Evolutionary conservation across 2,113 vertebrate species (phyloP).

Genomic region (Zosterops hypoxanthus): DNA sequence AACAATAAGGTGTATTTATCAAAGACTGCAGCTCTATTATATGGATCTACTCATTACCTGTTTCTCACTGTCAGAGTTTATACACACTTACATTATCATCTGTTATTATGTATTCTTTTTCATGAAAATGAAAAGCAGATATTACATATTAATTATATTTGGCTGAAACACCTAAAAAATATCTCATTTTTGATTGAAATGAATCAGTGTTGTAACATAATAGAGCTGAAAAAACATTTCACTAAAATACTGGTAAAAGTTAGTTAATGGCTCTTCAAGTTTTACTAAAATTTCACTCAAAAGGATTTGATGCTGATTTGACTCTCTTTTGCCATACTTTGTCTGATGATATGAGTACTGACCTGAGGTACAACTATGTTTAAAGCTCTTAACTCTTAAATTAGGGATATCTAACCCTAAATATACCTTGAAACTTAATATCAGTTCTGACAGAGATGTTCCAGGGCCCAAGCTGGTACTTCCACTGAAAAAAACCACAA

Average conservation of each 20-base stretch:
- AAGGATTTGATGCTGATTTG: background rate
- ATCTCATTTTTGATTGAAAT: background rate
- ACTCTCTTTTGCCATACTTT: background rate
- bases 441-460: fast-evolving
- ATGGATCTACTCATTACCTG: background rate
- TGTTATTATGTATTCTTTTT: background rate
- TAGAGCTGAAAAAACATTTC: background rate
- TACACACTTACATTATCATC: background rate
- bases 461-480: fast-evolving
- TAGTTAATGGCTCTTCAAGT: background rate
- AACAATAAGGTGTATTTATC: background rate
- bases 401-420: background rate
- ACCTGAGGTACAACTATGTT: background rate
- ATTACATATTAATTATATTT: background rate
- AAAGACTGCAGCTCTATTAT: background rate
- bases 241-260: background rate
- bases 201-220: background rate
- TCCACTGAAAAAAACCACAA: background rate
- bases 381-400: background rate
- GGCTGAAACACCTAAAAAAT: background rate
- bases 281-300: background rate
- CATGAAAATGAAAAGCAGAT: background rate
- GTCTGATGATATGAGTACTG: background rate
- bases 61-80: background rate
- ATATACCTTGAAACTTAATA: background rate